These are phyloP conservation scores for Sceliomorpha sp. DNA, from an alignment of 2,888 invertebrate genomes.

Conservation along the genomic window DNA sequence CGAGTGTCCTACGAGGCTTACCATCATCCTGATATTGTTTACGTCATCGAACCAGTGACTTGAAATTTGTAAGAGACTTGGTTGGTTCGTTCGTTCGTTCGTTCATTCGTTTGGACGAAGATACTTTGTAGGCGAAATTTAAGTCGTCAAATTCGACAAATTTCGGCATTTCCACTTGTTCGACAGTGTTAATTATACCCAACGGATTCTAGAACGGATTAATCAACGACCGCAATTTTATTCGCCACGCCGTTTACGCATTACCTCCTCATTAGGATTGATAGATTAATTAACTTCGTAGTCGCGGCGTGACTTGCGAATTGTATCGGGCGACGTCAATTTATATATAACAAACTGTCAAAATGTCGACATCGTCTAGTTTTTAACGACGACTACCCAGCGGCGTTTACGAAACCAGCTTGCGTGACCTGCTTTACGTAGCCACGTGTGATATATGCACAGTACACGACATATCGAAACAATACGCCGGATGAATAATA, in stretches of 20 bases:
- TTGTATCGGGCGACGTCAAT: conserved; percentile 12
- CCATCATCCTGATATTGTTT: conserved; percentile 27
- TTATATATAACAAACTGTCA: conserved; percentile 6
- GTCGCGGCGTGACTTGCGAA: conserved; percentile 22
- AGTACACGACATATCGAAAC: too few relatives aligned
- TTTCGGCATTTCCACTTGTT: conserved; percentile 2
- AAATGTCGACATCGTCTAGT: conserved; percentile 17
- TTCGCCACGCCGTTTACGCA: not conserved
- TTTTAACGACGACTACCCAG: conserved; percentile 30
- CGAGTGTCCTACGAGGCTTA: conserved; percentile 30
- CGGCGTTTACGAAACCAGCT: conserved; percentile 52
- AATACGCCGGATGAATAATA: too few relatives aligned
- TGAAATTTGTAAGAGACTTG: conserved; percentile 10
- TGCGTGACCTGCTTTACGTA: conserved; percentile 11
- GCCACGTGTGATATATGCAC: not conserved
- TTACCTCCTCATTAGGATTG: not conserved
- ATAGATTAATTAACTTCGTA: conserved; percentile 19
- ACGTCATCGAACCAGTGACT: conserved; percentile 11
- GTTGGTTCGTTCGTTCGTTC: not conserved
- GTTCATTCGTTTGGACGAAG: too few relatives aligned
- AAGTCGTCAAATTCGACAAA: too few relatives aligned
- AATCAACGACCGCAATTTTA: not conserved
- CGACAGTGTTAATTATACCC: too few relatives aligned
- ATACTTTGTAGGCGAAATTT: too few relatives aligned
- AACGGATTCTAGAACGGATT: not conserved